A percentile compares a stretch with the other conserved stretches of the same genome.
These are phyloP conservation scores for Drosophila tanythrix DNA, from an alignment of 2,888 invertebrate genomes.

Conservation along the genomic window DNA sequence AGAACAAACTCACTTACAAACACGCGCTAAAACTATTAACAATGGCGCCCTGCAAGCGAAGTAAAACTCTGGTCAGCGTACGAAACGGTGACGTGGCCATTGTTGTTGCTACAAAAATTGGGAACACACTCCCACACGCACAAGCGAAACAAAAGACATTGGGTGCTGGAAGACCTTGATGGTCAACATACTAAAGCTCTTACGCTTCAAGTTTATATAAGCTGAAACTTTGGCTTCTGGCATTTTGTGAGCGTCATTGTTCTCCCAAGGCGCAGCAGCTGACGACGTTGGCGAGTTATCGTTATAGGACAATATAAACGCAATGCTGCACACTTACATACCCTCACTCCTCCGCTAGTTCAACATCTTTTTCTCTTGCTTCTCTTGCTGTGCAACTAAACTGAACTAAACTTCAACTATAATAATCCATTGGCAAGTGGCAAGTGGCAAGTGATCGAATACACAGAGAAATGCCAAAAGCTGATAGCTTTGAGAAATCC, in stretches of 20 bases:
- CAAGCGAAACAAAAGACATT: slow-evolving; percentile 4
- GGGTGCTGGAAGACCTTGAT: slow-evolving; percentile 38
- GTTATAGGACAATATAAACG: slow-evolving; percentile 39
- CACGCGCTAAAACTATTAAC: slow-evolving; percentile 8
- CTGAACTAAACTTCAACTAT: slow-evolving; percentile 32
- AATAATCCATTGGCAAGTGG: slow-evolving; percentile 19
- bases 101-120: slow-evolving; percentile 20
- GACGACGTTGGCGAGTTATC: slow-evolving; percentile 32
- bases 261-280: slow-evolving; percentile 13
- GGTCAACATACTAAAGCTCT: slow-evolving; percentile 46
- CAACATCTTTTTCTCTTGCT: neutral
- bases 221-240: slow-evolving; percentile 21
- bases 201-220: slow-evolving; percentile 30
- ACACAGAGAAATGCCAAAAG: slow-evolving; percentile 27
- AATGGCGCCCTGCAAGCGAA: slow-evolving; percentile 40
- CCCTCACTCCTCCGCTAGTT: neutral
- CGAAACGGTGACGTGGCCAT: slow-evolving; percentile 59
- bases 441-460: neutral
- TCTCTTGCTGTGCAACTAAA: slow-evolving; percentile 41
- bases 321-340: neutral
- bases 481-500: slow-evolving; percentile 29
- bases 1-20: slow-evolving; percentile 4
- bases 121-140: neutral
- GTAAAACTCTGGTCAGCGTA: slow-evolving; percentile 35
- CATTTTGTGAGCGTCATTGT: slow-evolving; percentile 53